phyloP scores from a whole-genome alignment of 2,113 vertebrate genomes.

The Xenopus laevis region DNA sequence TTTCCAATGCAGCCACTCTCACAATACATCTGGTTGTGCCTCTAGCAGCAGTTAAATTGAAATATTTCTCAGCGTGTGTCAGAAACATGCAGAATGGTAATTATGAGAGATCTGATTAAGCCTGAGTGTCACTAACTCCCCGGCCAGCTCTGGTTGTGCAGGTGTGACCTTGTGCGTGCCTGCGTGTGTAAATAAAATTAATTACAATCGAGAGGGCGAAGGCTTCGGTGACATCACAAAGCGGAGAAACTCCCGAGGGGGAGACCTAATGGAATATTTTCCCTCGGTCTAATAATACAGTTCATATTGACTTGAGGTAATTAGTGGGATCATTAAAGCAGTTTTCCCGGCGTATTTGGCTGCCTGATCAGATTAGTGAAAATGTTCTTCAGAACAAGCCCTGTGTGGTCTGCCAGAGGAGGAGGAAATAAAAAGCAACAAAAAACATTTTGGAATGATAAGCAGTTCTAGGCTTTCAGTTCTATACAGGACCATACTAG shows the following conservation, averaged over 20 bases:
- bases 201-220: conserved; percentile 99
- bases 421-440: conserved; percentile 82
- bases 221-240: conserved; percentile 94
- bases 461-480: conserved; percentile 67
- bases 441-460: conserved; percentile 80
- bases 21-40: conserved; percentile 86
- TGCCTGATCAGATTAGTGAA: conserved; percentile 99
- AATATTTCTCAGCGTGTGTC: conserved; percentile 99
- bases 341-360: conserved; percentile 99
- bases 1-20: conserved; percentile 81
- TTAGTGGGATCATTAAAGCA: conserved; percentile 99
- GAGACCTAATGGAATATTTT: conserved; percentile 99
- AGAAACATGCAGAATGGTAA: conserved; percentile 99
- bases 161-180: conserved; percentile 99
- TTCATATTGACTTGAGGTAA: conserved; percentile 99
- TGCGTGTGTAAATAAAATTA: conserved; percentile 99
- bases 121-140: conserved; percentile 86
- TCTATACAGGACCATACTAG: conserved; percentile 47
- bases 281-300: conserved; percentile 99
- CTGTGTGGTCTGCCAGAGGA: conserved; percentile 99
- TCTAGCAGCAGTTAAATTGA: conserved; percentile 98
- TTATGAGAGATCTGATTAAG: conserved; percentile 99
- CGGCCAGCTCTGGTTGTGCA: conserved; percentile 97
- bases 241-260: conserved; percentile 96
- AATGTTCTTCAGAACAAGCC: conserved; percentile 99